Evolutionary conservation across 1,140 invertebrate species (phyloP), one percentile per base, ranked within the genome.

Genomic region (Penaeus vannamei): DNA sequence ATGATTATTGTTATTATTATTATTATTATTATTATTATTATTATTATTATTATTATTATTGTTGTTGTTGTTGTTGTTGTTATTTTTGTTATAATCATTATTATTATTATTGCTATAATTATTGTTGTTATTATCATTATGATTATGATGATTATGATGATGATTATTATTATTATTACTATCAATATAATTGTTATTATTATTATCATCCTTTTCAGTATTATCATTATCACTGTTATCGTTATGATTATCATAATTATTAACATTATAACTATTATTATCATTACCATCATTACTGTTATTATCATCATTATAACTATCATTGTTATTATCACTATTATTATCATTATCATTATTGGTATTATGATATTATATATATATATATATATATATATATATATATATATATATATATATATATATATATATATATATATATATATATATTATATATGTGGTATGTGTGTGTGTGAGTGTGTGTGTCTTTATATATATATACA

Each of bases 401-500:
- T 32, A 60, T 19, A 62, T 61, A 83, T 19, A 83, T n/a, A 62
- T 61, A 83, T 1, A 83, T 10, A 62, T 29, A 32, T 29, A 83
- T 64, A 84, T 64, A 84, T 64, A 84, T 64, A 84, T 64, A 84
- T 32, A 84, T 64, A 84, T 29, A 84, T 64, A 64, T 64, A 84
- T 19, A 64, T 29, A 84, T 64, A 84, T 23, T 36, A 84, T 23
- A 69, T 36, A 69, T 36, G 64, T 29, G 64, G 64, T 36, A 84
- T 66, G 64, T 66, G 64, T 66, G 64, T 66, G 64, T 66, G 64
- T 66, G 66, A 32, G 64, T 66, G 66, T 66, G 64, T 66, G 66
- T 66, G 66, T 66, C 64, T 66, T 64, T 66, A 84, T 66, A 84
- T 66, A 84, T 66, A 84, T 84, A 84, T 36, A 84, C 64, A 84